A percentile compares a stretch with the other conserved stretches of the same genome.
Conservation (phyloP, 2,888 invertebrate species). For the Sipha maydis region DNA sequence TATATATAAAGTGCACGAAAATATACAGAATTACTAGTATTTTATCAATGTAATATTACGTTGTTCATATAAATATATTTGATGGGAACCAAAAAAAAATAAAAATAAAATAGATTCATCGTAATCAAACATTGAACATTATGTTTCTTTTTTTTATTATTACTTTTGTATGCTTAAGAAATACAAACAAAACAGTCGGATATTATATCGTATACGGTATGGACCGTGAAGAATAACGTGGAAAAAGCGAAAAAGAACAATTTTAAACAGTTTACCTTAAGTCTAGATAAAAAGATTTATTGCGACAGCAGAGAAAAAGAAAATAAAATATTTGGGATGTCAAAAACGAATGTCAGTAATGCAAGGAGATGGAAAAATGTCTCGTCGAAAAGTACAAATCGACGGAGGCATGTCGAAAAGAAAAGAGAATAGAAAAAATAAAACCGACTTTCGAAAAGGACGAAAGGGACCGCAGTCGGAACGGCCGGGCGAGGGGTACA, state of each 20-base stretch:
- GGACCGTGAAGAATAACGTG: background rate
- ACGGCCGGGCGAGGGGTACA: background rate
- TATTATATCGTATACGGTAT: background rate
- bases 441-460: background rate
- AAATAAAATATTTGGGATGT: background rate
- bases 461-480: background rate
- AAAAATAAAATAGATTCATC: no score
- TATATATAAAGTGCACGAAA: no score
- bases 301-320: background rate
- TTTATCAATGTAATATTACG: no score
- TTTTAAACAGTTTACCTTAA: background rate
- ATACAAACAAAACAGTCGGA: no score
- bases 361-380: background rate
- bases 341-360: slow-evolving; percentile 3
- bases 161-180: no score
- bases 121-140: no score
- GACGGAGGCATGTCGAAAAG: background rate
- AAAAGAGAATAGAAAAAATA: background rate
- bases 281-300: background rate
- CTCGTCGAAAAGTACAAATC: slow-evolving; percentile 16
- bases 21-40: no score
- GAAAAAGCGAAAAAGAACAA: background rate
- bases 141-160: no score
- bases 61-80: no score
- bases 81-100: no score